Percentiles rank a stretch among this genome's conserved stretches.
Evolutionary conservation across 2,113 vertebrate species (phyloP).

Genomic region (Phalacrocorax carbo): DNA sequence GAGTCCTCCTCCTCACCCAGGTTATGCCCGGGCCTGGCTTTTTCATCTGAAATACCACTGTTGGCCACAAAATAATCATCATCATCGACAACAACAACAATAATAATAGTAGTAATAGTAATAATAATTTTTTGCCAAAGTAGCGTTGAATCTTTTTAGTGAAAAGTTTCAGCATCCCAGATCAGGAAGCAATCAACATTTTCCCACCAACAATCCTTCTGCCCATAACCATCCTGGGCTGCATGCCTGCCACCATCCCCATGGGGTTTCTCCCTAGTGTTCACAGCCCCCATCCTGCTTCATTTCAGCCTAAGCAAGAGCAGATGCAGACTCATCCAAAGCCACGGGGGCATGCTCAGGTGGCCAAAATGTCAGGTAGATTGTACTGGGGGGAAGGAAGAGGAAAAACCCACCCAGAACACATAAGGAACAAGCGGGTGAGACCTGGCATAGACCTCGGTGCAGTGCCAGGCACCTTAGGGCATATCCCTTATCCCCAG

Average conservation of each 20-base stretch:
- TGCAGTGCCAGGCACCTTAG: not conserved
- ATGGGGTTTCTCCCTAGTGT: not conserved
- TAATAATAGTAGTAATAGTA: not conserved
- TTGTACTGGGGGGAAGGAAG: not conserved
- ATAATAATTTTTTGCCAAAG: not conserved
- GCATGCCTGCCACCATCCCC: not conserved
- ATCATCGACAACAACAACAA: not conserved
- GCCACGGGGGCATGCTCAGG: not conserved
- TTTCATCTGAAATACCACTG: not conserved
- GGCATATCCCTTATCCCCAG: not conserved
- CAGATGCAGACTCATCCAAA: not conserved
- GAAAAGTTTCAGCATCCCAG: not conserved
- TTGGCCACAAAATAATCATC: not conserved
- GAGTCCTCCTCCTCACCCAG: not conserved
- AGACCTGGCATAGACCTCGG: not conserved
- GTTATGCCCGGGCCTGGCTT: not conserved
- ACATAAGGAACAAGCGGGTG: not conserved
- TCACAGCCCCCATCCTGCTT: not conserved
- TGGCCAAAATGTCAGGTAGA: not conserved
- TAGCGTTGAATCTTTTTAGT: not conserved
- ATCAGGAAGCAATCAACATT: not conserved
- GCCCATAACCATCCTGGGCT: not conserved
- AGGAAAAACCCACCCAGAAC: not conserved
- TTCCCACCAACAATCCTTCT: not conserved
- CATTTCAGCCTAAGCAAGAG: not conserved